Base-by-base conservation (phyloP, 2,113 vertebrate genomes). In the Colistium nudipinnis region DNA sequence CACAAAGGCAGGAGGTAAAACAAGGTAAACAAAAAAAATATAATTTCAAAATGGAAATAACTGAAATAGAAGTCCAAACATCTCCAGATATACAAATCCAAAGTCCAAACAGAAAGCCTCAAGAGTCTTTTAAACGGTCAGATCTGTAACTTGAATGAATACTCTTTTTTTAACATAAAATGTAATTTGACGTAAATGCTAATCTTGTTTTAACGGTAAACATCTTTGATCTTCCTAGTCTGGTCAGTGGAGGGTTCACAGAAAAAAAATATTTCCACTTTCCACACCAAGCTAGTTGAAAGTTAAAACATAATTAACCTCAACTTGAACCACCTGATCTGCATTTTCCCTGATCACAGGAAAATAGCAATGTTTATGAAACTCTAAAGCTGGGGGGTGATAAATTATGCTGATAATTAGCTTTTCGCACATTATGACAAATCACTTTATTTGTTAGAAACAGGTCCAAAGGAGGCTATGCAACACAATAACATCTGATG, bases 241-340 rank as follows among this genome's bases (percentile, higher is more conserved):
- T 70, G 75, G 31, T 74, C 47, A 24, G 36, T 44, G 76, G 44
- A 74, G 53, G 38, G 73, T 65, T 62, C 44, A 72, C 68, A 65
- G 45, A 62, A 67, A 51, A 63, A 54, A 85, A 51, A 0, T 0
- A 74, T 64, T 76, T 47, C 31, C 3, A 4, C 14, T 62, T 53
- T 59, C 22, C 27, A 35, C 31, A 59, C 4, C 35, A 9, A 41
- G 51, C n/a, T 10, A 2, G 27, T 24, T 13, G 49, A 49, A 65
- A 36, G 30, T 27, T 38, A 14, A 79, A 62, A 64, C 51, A 39
- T 48, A 55, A 65, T 43, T 69, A 66, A 59, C 62, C 66, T 59
- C 68, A 48, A 24, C 27, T 57, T 67, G 66, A 78, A 71, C 66
- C 1, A 8, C 63, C 35, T 72, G 53, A 56, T 56, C 49, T 27